Evolutionary conservation across 2,113 vertebrate species (phyloP), one percentile per base, ranked within the genome.

Genomic region (Neolamprologus hecqui): DNA sequence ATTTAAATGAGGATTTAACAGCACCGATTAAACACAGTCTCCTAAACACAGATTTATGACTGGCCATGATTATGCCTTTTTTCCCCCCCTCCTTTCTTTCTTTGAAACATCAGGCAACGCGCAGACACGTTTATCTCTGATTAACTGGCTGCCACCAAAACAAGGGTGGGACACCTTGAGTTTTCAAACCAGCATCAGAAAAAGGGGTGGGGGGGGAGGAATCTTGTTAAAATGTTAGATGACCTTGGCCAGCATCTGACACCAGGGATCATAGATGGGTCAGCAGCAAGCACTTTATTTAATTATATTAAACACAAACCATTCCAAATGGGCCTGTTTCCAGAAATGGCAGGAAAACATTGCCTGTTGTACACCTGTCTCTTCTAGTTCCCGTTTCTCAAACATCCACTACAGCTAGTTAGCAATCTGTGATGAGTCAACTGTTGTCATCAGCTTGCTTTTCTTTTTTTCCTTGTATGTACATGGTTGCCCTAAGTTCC

Each of bases 141-240:
- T 23, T 45, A 87, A 81, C 19, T 55, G 53, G 89, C 91, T 92
- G 68, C 90, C 89, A 88, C 19, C 58, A 91, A 90, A 90, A 85
- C 75, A 79, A 89, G 86, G 79, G 77, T 85, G 90, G 92, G 89
- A 90, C 95, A 93, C 92, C 93, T 93, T 92, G 93, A 90, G 92
- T 92, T 84, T 94, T 90, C 86, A 88, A 88, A 93, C 88, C 90
- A 65, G 83, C 89, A 92, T 94, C 91, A 92, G 92, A 95, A 94
- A 92, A 94, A 91, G 85, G 82, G 81, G 35, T 81, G 70, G 83
- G 19, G 23, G 23, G 55, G 83, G 90, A 83, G 63, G 93, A 96
- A 96, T 97, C 96, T 96, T 95, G 96, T 96, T 97, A 96, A 96
- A 95, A 96, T 95, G 94, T 94, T 89, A 91, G 94, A 94, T 96